Evolutionary conservation across 1,140 invertebrate species (phyloP).

Genomic region (Ostrea denselamellosa): DNA sequence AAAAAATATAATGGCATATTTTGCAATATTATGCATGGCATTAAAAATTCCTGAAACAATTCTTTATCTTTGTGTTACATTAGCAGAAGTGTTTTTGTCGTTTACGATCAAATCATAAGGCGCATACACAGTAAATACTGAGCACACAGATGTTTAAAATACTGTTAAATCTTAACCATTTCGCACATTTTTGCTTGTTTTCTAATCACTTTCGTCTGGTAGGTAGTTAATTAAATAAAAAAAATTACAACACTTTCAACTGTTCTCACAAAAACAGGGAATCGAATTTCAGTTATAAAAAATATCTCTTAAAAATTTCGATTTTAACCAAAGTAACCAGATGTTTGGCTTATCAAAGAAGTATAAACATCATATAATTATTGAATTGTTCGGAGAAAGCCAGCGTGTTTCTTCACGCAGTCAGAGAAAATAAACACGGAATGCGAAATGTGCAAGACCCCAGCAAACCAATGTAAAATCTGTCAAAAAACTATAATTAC

Average conservation of each 20-base stretch:
- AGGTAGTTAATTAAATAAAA: background rate
- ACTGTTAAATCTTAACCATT: constrained; percentile 1
- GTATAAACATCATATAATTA: constrained; percentile 13
- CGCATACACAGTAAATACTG: background rate
- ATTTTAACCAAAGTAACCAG: constrained; percentile 9
- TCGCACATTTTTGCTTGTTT: constrained; percentile 1
- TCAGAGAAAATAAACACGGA: constrained; percentile 10
- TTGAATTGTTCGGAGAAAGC: background rate
- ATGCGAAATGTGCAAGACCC: background rate
- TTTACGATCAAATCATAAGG: background rate
- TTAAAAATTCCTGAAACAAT: background rate
- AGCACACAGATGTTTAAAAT: constrained; percentile 22
- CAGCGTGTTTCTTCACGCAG: background rate
- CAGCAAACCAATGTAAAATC: background rate
- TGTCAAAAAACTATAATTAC: constrained; percentile 30
- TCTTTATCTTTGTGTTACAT: background rate
- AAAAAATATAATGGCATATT: background rate
- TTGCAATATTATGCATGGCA: background rate
- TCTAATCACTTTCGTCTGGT: background rate
- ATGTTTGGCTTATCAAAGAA: constrained; percentile 8
- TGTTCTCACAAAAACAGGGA: background rate
- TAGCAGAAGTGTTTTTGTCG: constrained; percentile 13
- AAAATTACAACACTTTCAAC: background rate
- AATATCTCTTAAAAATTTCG: background rate
- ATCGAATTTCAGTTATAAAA: constrained; percentile 2